Evolutionary conservation across 2,113 vertebrate genomes (phyloP).

Genomic region (Elgaria multicarinata): DNA sequence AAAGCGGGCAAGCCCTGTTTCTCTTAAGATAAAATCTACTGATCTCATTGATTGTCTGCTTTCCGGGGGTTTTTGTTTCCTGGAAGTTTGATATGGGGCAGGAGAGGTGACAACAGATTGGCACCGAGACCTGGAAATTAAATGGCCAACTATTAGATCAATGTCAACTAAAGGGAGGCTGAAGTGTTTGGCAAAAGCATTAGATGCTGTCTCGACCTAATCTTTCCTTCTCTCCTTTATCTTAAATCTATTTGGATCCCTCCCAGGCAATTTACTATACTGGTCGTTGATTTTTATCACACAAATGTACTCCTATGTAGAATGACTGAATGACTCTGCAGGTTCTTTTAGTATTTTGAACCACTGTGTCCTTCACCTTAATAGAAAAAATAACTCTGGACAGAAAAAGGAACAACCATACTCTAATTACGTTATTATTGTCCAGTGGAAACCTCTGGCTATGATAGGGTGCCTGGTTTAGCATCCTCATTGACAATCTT

Average conservation of each 20-base stretch:
- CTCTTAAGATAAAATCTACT: constrained; percentile 86
- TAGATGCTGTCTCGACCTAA: constrained; percentile 79
- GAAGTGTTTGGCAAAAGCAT: constrained; percentile 78
- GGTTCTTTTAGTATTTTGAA: constrained; percentile 70
- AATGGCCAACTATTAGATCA: constrained; percentile 74
- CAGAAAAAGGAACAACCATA: background rate
- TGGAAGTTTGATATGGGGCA: constrained; percentile 82
- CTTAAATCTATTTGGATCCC: constrained; percentile 81
- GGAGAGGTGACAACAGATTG: constrained; percentile 80
- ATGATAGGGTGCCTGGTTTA: background rate
- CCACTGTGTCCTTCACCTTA: constrained; percentile 60
- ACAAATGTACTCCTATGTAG: constrained; percentile 74
- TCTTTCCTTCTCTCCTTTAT: constrained; percentile 84
- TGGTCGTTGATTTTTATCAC: constrained; percentile 86
- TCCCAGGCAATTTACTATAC: constrained; percentile 84
- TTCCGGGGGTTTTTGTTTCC: constrained; percentile 82
- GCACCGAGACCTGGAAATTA: constrained; percentile 75
- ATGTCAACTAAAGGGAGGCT: constrained; percentile 66
- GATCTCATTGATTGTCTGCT: constrained; percentile 82
- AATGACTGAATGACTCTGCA: constrained; percentile 79
- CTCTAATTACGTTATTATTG: background rate
- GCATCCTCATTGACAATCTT: background rate
- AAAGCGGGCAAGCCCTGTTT: constrained; percentile 78
- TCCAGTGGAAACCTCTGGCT: constrained; percentile 23
- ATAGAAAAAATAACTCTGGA: constrained; percentile 42